Evolutionary conservation across 2,888 invertebrate species (phyloP).

Genomic region (Alcis repandata): DNA sequence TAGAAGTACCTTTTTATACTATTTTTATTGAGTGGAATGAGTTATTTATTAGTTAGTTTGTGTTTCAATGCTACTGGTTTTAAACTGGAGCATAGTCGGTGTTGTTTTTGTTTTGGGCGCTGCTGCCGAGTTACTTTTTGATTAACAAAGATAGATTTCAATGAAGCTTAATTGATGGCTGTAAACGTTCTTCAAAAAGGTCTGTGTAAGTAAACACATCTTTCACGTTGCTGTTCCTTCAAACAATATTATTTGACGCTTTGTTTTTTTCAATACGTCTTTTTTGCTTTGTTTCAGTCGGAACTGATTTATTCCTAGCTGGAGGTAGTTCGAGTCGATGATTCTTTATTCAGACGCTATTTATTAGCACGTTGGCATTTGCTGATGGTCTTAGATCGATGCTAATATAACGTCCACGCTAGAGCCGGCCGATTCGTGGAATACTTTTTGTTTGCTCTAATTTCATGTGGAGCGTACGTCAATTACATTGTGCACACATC

Average conservation of each 20-base stretch:
- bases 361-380: constrained; percentile 41
- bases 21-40: constrained; percentile 32
- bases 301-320: constrained; percentile 17
- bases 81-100: constrained; percentile 20
- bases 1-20: constrained; percentile 37
- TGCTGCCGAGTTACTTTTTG: constrained; percentile 52
- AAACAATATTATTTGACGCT: constrained; percentile 4
- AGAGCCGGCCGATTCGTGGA: constrained; percentile 40
- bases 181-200: constrained; percentile 48
- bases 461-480: constrained; percentile 48
- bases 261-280: constrained; percentile 24
- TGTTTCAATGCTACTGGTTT: constrained; percentile 24
- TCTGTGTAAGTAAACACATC: constrained; percentile 21
- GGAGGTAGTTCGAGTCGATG: constrained; percentile 8
- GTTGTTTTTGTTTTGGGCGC: constrained; percentile 57
- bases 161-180: constrained; percentile 64
- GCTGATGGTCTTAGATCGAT: constrained; percentile 45
- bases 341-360: constrained; percentile 38
- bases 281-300: constrained; percentile 11
- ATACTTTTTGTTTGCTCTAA: constrained; percentile 57
- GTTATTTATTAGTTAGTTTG: constrained; percentile 20
- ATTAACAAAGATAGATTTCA: constrained; percentile 57
- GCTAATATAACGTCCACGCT: constrained; percentile 48
- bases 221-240: neutral
- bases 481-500: constrained; percentile 52